phyloP scores from a whole-genome alignment of 1,140 invertebrate genomes.

The Centruroides sculpturatus region DNA sequence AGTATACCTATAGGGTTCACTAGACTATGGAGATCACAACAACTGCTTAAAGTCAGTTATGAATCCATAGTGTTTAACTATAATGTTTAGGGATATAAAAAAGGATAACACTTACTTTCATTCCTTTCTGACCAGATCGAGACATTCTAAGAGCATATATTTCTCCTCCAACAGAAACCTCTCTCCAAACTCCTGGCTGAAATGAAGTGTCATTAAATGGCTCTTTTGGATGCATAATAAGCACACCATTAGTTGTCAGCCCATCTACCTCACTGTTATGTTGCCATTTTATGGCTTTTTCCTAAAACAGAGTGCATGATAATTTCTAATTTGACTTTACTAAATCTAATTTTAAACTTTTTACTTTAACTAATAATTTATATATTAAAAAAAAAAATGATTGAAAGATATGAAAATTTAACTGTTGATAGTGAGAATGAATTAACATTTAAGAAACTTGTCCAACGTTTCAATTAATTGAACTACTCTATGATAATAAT shows the following conservation, averaged over 20 bases:
- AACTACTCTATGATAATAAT: too few species aligned
- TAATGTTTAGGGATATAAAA: too few species aligned
- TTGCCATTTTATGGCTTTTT: slow-evolving; percentile 98
- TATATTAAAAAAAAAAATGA: background rate
- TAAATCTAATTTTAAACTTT: background rate
- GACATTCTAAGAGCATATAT: background rate
- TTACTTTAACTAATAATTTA: background rate
- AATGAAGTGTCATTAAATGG: background rate
- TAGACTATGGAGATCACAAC: too few species aligned
- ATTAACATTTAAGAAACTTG: too few species aligned
- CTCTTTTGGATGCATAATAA: slow-evolving; percentile 72
- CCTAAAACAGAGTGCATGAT: slow-evolving; percentile 25
- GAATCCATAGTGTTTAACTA: too few species aligned
- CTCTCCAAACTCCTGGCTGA: slow-evolving; percentile 59
- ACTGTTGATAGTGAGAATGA: too few species aligned
- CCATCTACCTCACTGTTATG: slow-evolving; percentile 91
- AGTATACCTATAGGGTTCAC: too few species aligned
- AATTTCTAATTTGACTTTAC: too few species aligned
- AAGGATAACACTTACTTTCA: too few species aligned
- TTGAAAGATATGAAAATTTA: too few species aligned
- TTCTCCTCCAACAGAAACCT: slow-evolving; percentile 62
- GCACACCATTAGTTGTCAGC: slow-evolving; percentile 92
- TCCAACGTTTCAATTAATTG: too few species aligned
- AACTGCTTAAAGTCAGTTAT: too few species aligned
- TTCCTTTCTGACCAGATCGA: background rate